Evolutionary conservation across 1,140 invertebrate species (phyloP).

Genomic region (Polypedilum pembai): DNA sequence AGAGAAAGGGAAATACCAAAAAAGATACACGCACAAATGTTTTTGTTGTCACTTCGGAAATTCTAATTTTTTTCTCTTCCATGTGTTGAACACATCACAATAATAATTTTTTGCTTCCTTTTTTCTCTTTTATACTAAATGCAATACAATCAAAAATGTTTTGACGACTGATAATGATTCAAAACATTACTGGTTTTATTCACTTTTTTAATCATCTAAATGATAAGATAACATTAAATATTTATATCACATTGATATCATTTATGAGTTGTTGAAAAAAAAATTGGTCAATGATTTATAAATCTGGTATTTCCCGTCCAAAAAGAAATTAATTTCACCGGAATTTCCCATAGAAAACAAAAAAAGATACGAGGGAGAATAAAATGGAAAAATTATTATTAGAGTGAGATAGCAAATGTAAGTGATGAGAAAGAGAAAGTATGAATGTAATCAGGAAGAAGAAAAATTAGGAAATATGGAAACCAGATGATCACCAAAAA

Average conservation of each 20-base stretch:
- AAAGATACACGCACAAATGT: constrained; percentile 1
- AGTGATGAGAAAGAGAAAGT: neutral
- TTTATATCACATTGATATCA: no score
- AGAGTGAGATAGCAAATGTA: neutral
- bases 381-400: no score
- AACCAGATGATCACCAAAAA: constrained; percentile 12
- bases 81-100: neutral
- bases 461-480: constrained; percentile 9
- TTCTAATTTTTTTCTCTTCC: neutral
- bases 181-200: no score
- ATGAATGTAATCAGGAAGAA: constrained; percentile 11
- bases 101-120: neutral
- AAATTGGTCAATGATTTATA: neutral
- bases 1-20: constrained; percentile 11
- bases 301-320: neutral
- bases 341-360: neutral
- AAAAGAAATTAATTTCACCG: neutral
- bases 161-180: no score
- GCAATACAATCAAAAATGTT: no score
- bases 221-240: no score
- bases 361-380: neutral
- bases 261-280: neutral
- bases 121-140: no score
- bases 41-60: neutral
- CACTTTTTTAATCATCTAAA: no score